phyloP scores from a whole-genome alignment of 2,113 vertebrate genomes.

The Cisticola juncidis region DNA sequence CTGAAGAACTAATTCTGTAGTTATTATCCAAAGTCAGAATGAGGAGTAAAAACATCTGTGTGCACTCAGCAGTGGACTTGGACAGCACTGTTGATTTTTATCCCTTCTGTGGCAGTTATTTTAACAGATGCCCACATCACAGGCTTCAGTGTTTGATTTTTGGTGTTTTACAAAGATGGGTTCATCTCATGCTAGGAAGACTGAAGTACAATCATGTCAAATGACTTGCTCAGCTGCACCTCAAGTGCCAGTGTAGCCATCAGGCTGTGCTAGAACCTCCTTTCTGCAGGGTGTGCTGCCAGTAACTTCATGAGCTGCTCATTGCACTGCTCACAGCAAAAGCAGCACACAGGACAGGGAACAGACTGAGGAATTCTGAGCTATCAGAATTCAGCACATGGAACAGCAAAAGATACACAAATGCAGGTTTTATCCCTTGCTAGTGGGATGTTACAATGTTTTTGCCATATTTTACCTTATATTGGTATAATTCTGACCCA shows the following conservation, averaged over 20 bases:
- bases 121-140: not conserved
- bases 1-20: not conserved
- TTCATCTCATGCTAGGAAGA: not conserved
- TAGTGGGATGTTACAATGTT: not conserved
- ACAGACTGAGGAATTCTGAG: not conserved
- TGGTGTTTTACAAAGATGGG: not conserved
- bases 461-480: not conserved
- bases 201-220: not conserved
- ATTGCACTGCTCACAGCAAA: not conserved
- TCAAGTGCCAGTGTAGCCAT: not conserved
- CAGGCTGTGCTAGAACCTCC: not conserved
- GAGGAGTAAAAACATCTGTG: not conserved
- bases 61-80: not conserved
- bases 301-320: not conserved
- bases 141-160: not conserved
- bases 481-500: not conserved
- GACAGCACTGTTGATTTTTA: not conserved
- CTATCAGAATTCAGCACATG: not conserved
- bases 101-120: not conserved
- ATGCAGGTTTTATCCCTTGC: not conserved
- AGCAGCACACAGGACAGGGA: not conserved
- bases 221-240: not conserved
- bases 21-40: not conserved
- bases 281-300: not conserved
- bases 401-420: not conserved